phyloP scores from a whole-genome alignment of 2,888 invertebrate genomes.

The Acleris literana region DNA sequence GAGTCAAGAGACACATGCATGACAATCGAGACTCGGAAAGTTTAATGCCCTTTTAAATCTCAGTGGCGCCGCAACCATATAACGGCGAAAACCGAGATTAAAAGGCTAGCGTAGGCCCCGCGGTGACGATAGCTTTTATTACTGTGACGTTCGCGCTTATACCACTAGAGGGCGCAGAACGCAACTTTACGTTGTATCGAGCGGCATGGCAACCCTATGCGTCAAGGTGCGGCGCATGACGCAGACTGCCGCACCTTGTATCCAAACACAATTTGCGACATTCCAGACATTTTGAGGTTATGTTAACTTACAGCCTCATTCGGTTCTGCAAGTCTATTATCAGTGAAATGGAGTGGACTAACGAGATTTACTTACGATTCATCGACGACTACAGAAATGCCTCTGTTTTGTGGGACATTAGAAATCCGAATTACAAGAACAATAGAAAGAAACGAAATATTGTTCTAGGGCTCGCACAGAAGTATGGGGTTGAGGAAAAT shows the following conservation, averaged over 20 bases:
- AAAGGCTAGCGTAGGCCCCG: too few species aligned
- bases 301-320: conserved; percentile 4
- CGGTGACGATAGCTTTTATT: not conserved
- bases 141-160: not conserved
- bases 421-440: conserved; percentile 28
- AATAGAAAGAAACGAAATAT: conserved; percentile 28
- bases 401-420: conserved; percentile 26
- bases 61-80: too few species aligned
- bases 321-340: conserved; percentile 3
- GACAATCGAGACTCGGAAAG: too few species aligned
- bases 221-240: conserved; percentile 28
- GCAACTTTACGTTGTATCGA: not conserved
- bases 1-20: too few species aligned
- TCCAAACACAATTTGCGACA: conserved; percentile 19
- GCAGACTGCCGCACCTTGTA: conserved; percentile 30
- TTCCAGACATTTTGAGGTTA: conserved; percentile 23
- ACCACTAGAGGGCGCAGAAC: conserved; percentile 9
- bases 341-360: conserved; percentile 29
- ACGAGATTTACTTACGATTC: conserved; percentile 25
- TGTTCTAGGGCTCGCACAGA: conserved; percentile 18
- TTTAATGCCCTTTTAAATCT: too few species aligned
- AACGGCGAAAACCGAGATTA: too few species aligned
- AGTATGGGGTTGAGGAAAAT: conserved; percentile 23
- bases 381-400: conserved; percentile 28
- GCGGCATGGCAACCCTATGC: conserved; percentile 23